Evolutionary conservation across 2,888 invertebrate species (phyloP).

Genomic region (Drosophila subsilvestris): DNA sequence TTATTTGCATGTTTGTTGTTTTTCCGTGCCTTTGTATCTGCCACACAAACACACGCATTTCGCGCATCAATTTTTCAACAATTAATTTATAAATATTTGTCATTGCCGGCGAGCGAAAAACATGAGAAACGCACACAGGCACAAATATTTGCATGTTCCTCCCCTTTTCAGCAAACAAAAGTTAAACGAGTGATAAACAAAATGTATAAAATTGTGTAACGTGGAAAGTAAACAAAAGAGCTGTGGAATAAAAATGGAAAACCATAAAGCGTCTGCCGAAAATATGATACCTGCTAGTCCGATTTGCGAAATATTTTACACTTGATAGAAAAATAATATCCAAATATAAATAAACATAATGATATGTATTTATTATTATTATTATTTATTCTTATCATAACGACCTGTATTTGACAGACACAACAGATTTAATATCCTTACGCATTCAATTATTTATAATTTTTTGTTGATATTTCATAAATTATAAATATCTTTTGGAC

Average conservation of each 20-base stretch:
- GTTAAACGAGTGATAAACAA: slow-evolving; percentile 37
- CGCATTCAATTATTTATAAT: too few relatives aligned
- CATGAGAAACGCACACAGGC: slow-evolving; percentile 42
- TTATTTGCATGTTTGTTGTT: slow-evolving; percentile 54
- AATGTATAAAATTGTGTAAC: slow-evolving; percentile 35
- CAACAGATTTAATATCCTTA: too few relatives aligned
- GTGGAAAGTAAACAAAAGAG: slow-evolving; percentile 27
- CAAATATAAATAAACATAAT: too few relatives aligned
- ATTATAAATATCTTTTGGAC: too few relatives aligned
- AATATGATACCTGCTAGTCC: slow-evolving; percentile 1
- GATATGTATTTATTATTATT: too few relatives aligned
- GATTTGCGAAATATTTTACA: not conserved
- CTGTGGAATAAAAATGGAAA: slow-evolving; percentile 19
- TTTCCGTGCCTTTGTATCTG: slow-evolving; percentile 32
- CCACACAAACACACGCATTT: slow-evolving; percentile 10
- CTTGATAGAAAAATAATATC: not conserved
- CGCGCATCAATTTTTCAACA: slow-evolving; percentile 53
- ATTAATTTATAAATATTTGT: slow-evolving; percentile 57
- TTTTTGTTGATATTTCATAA: too few relatives aligned
- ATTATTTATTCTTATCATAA: too few relatives aligned
- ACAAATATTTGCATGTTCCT: slow-evolving; percentile 28
- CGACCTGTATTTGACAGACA: too few relatives aligned
- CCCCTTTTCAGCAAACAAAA: slow-evolving; percentile 22
- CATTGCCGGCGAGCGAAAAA: slow-evolving; percentile 49
- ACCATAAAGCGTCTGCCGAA: not conserved